phyloP scores from a whole-genome alignment of 2,888 invertebrate genomes.

The Latrodectus elegans region DNA sequence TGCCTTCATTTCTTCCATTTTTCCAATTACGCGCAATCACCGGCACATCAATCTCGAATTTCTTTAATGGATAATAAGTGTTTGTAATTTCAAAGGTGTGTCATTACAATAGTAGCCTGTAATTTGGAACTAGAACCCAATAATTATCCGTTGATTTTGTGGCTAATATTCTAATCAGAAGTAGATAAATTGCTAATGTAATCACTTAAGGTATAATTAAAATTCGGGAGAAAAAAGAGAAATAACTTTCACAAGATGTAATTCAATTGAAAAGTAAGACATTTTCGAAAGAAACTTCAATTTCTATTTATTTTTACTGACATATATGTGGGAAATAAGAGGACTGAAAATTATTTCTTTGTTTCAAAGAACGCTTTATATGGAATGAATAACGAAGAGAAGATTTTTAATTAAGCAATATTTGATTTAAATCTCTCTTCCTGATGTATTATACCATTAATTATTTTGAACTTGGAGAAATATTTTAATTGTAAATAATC shows the following conservation, averaged over 20 bases:
- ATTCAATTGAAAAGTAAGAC: no score
- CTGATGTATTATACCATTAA: no score
- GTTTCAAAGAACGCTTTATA: no score
- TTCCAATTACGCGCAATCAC: constrained; percentile 47
- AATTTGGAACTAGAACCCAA: constrained; percentile 27
- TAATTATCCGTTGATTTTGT: constrained; percentile 37
- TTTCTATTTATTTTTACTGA: no score
- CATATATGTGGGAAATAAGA: no score
- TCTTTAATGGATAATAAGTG: constrained; percentile 46
- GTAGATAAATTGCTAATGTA: constrained; percentile 20
- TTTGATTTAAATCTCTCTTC: no score
- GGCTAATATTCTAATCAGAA: constrained; percentile 19
- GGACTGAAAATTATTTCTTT: no score
- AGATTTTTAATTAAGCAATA: no score
- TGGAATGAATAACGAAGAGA: no score
- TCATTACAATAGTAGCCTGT: constrained; percentile 41
- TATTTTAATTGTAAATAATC: no score
- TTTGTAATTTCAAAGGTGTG: constrained; percentile 61
- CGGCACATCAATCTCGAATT: not conserved
- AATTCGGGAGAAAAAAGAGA: not conserved
- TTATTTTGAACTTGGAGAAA: no score
- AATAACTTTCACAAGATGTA: not conserved
- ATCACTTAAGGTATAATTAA: constrained; percentile 22
- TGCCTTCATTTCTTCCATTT: constrained; percentile 15
- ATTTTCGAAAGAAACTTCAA: no score